Evolutionary conservation across 2,113 vertebrate species (phyloP).

Genomic region (Rallus limicola): DNA sequence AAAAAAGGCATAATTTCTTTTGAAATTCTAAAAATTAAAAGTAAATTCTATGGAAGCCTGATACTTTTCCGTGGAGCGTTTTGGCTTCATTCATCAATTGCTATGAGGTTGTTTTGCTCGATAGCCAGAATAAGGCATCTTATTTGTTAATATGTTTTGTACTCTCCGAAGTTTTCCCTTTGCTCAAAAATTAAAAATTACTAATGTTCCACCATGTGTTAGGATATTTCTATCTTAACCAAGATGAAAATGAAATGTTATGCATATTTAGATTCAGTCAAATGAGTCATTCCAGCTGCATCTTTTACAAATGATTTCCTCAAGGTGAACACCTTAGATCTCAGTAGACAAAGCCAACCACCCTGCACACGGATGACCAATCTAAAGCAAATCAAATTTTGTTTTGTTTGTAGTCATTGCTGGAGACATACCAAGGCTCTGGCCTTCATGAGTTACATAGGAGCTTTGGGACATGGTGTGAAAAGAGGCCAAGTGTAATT

Average conservation of each 20-base stretch:
- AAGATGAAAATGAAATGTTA: neutral
- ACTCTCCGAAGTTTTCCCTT: neutral
- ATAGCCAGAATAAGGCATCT: neutral
- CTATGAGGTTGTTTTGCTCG: neutral
- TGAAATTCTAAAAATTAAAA: neutral
- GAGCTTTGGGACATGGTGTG: neutral
- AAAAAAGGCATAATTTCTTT: neutral
- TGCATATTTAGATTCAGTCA: neutral
- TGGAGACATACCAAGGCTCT: neutral
- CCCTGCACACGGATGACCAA: neutral
- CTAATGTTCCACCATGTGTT: neutral
- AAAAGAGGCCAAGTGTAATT: constrained; percentile 14
- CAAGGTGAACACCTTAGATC: neutral
- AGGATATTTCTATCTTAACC: neutral
- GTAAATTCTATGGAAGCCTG: neutral
- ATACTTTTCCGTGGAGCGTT: neutral
- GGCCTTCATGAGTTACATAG: neutral
- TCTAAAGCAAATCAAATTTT: neutral
- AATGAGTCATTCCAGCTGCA: neutral
- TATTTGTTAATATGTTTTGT: neutral
- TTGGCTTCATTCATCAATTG: neutral
- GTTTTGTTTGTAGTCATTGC: neutral
- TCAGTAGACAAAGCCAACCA: neutral
- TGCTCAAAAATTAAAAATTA: neutral
- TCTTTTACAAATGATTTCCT: neutral